Evolutionary conservation across 2,888 invertebrate species (phyloP), one percentile per base, ranked within the genome.

Genomic region (Chrysolina haemoptera): DNA sequence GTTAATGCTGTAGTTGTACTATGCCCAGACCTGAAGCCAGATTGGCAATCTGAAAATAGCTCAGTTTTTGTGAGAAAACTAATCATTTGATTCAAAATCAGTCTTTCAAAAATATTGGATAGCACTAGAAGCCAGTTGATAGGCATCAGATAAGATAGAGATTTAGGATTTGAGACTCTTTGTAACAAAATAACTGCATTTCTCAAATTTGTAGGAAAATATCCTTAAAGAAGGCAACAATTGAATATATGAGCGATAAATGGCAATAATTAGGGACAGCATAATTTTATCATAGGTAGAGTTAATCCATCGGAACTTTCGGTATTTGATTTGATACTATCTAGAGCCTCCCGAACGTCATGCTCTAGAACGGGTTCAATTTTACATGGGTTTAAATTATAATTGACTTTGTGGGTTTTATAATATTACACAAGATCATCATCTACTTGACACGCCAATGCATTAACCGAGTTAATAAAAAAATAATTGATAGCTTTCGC

Each of bases 211-310:
- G 41, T 20, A 40, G 63, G 63, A 63, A 41, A 41, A 41, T 63
- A 63, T n/a, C 41, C 18, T 16, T 63, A 41, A n/a, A n/a, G n/a
- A 41, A 63, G 63, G 43, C 63, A 41, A 18, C 16, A 63, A 16
- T 63, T 63, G 43, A 41, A 63, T 63, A 63, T 63, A 40, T 63
- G 63, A 41, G 41, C 63, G 16, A 63, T 63, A n/a, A 63, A 63
- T 63, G 63, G 41, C 43, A 63, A 41, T 63, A 41, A 14, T 40
- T 40, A 41, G 41, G 63, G 63, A 63, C 43, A 63, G 63, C 63
- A 41, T 16, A 63, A 41, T 41, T 63, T 63, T 41, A 63, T 63
- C 41, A 63, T 16, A 41, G 41, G 63, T 1, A 41, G 63, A 12
- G 63, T 63, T 63, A 63, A 41, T 41, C 41, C 41, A 63, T 40